A percentile compares a stretch with the other conserved stretches of the same genome.
Conservation (phyloP, 1,140 invertebrate genomes). For the Bemisia tabaci region DNA sequence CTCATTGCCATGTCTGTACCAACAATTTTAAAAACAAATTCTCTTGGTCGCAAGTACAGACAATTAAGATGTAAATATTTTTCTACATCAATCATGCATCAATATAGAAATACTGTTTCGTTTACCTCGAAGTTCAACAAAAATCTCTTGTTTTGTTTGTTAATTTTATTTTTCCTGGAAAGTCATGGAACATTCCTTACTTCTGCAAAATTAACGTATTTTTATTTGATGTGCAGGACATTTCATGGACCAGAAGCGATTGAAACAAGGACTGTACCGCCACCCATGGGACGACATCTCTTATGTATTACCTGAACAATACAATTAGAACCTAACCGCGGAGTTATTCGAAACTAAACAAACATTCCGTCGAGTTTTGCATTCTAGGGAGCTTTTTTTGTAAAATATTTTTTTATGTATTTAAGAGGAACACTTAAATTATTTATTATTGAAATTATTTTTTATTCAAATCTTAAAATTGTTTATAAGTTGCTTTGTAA, state of each 20-base stretch:
- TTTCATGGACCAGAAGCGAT: slow-evolving; percentile 94
- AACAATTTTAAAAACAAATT: too few relatives aligned
- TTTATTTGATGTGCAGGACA: too few relatives aligned
- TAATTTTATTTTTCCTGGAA: too few relatives aligned
- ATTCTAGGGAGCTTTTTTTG: neutral
- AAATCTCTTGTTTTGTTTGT: too few relatives aligned
- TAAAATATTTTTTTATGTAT: neutral
- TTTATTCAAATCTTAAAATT: neutral
- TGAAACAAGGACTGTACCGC: slow-evolving; percentile 97
- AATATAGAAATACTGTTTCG: too few relatives aligned
- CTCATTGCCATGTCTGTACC: too few relatives aligned
- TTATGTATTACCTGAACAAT: slow-evolving; percentile 83
- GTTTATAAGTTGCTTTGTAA: neutral
- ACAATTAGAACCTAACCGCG: slow-evolving; percentile 27
- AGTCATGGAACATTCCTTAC: too few relatives aligned
- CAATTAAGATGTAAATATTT: too few relatives aligned
- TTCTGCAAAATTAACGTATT: too few relatives aligned
- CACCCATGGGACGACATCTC: slow-evolving; percentile 99
- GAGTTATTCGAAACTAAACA: neutral
- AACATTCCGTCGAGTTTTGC: neutral
- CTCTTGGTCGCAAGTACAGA: too few relatives aligned
- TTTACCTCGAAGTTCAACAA: too few relatives aligned
- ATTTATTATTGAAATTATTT: slow-evolving; percentile 1
- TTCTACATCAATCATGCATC: too few relatives aligned
- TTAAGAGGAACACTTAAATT: neutral